Base-by-base conservation (phyloP, 2,113 vertebrate species). In the Dryoscopus gambensis region DNA sequence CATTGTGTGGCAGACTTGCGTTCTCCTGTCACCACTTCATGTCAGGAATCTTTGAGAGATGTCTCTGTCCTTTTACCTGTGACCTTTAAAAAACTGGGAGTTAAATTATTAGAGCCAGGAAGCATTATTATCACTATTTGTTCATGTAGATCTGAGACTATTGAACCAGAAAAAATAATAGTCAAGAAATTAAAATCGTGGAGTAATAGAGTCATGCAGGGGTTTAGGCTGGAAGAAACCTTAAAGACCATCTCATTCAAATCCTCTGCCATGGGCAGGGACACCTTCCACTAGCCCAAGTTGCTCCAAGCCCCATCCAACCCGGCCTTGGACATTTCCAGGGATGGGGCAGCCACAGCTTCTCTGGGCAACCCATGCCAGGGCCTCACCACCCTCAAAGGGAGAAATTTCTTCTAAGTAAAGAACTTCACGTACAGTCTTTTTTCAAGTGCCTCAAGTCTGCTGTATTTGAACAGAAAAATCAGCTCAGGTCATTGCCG, bases 301-400 rank as follows among this genome's bases (percentile, higher is more conserved):
- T 1, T 6, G 4, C 21, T 49, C 25, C 5, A 3, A 70, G 18
- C 15, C 8, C 33, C 0, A 0, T 67, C 33, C 86, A 74, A 0
- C 14, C 30, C 28, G 49, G 15, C 15, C 2, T 63, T 63, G 63
- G 18, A 6, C 63, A 20, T 15, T 49, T 27, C 30, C 56, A 84
- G 63, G 49, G 49, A 42, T 49, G 40, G 40, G 7, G 2, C 40
- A 77, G 10, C 15, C 40, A 42, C 40, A 70, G 15, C n/a, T 63
- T 7, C 31, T 77, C 49, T 63, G 49, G 25, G 25, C 7, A 77
- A 0, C 17, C 56, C 49, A 13, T 55, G 31, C 56, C 56, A 33
- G 21, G 4, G 13, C 1, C 42, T 74, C 5, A 0, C 4, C 35
- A 16, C 12, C 15, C 25, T 69, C 56, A 42, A 12, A 33, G 18